Evolutionary conservation across 2,797 vertebrate species (phyloP).

Genomic region (Erpetoichthys calabaricus): DNA sequence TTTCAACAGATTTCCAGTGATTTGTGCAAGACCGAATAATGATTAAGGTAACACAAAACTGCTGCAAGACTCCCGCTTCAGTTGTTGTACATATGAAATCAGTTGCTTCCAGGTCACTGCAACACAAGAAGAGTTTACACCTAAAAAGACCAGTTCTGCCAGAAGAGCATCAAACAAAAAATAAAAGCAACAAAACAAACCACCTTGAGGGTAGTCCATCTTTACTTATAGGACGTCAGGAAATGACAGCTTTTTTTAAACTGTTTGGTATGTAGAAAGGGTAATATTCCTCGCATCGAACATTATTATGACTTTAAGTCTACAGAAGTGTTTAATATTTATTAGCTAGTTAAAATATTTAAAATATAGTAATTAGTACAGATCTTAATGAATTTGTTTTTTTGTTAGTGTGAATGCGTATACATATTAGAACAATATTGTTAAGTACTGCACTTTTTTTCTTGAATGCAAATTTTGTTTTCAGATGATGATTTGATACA

Average conservation of each 20-base stretch:
- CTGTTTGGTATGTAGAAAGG: slow-evolving; percentile 66
- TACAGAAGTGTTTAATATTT: slow-evolving; percentile 4
- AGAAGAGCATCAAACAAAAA: slow-evolving; percentile 32
- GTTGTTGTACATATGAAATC: slow-evolving; percentile 50
- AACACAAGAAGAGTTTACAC: slow-evolving; percentile 39
- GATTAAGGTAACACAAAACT: slow-evolving; percentile 50
- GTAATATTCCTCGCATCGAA: slow-evolving; percentile 7
- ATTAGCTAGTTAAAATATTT: too few species aligned
- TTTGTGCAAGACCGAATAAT: slow-evolving; percentile 20
- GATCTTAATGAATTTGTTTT: too few species aligned
- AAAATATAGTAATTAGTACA: too few species aligned
- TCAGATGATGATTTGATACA: slow-evolving; percentile 81
- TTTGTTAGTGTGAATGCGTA: too few species aligned
- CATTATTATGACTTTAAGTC: slow-evolving; percentile 22
- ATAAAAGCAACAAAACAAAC: slow-evolving; percentile 25
- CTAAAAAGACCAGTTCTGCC: slow-evolving; percentile 45
- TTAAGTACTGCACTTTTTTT: too few species aligned
- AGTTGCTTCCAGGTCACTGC: slow-evolving; percentile 38
- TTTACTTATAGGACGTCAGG: slow-evolving; percentile 66
- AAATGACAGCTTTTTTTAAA: slow-evolving; percentile 81
- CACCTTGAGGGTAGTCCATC: slow-evolving; percentile 37
- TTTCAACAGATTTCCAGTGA: too few species aligned
- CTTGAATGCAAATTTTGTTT: slow-evolving; percentile 11
- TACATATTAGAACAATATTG: too few species aligned
- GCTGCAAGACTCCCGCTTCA: slow-evolving; percentile 52